Evolutionary conservation across 2,797 vertebrate species (phyloP).

Genomic region (Paedocypris micromegethes): DNA sequence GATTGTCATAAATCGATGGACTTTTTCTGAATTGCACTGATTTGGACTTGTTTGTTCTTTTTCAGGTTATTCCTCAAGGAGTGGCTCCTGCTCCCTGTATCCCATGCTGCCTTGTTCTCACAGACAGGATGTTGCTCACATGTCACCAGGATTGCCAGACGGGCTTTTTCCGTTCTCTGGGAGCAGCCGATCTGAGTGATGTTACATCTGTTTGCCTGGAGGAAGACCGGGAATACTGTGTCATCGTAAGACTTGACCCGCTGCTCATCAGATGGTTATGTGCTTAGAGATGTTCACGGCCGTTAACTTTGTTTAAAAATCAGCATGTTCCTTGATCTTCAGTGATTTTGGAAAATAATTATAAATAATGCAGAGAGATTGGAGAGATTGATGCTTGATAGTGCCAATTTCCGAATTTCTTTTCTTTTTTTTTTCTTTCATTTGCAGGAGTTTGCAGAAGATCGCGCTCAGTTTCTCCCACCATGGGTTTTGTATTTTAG

Average conservation of each 20-base stretch:
- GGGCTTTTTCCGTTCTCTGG: slow-evolving; percentile 91
- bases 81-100: slow-evolving; percentile 80
- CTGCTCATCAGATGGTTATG: neutral
- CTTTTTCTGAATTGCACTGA: neutral
- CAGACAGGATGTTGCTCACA: slow-evolving; percentile 77
- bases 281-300: neutral
- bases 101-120: slow-evolving; percentile 93
- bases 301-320: neutral
- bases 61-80: slow-evolving; percentile 87
- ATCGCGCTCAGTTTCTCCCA: slow-evolving; percentile 76
- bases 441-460: slow-evolving; percentile 82
- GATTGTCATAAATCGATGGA: too few species aligned
- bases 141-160: slow-evolving; percentile 98
- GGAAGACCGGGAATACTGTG: slow-evolving; percentile 80
- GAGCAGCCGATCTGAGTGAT: slow-evolving; percentile 70
- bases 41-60: slow-evolving; percentile 1
- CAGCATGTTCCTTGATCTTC: neutral
- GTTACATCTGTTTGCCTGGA: slow-evolving; percentile 70
- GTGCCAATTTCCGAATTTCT: neutral
- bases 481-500: slow-evolving; percentile 95
- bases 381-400: slow-evolving; percentile 2
- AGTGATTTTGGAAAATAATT: too few species aligned
- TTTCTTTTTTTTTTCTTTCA: neutral
- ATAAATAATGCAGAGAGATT: neutral
- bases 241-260: slow-evolving; percentile 76